A percentile compares a stretch with the other conserved stretches of the same genome.
phyloP scores from a whole-genome alignment of 1,140 invertebrate genomes.

The Drosophila parabipectinata region DNA sequence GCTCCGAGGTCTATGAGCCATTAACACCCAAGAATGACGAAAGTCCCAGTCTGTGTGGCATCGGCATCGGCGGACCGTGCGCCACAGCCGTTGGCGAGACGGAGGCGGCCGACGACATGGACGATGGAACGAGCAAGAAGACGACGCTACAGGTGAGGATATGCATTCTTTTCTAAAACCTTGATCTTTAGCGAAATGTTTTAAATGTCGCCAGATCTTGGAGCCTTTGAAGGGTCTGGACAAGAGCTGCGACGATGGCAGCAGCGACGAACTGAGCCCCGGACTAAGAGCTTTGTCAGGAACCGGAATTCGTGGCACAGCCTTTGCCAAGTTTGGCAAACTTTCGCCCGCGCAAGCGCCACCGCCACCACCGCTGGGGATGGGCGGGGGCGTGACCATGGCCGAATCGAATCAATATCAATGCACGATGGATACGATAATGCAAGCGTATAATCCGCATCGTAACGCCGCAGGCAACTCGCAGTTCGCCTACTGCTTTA shows the following conservation, averaged over 20 bases:
- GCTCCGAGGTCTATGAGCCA: constrained; percentile 79
- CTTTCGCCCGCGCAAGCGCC: constrained; percentile 34
- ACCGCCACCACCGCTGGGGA: constrained; percentile 19
- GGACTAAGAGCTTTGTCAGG: constrained; percentile 48
- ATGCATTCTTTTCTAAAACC: neutral
- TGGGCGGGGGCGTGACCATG: constrained; percentile 42
- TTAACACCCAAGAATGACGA: constrained; percentile 83
- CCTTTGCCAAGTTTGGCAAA: constrained; percentile 69
- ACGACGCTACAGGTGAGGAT: constrained; percentile 74
- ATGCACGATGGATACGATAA: constrained; percentile 83
- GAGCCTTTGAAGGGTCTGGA: constrained; percentile 65
- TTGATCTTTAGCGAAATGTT: neutral
- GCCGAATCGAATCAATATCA: constrained; percentile 67
- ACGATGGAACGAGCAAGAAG: constrained; percentile 75
- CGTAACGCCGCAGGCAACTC: constrained; percentile 67
- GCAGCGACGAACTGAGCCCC: constrained; percentile 50
- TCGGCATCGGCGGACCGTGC: constrained; percentile 57
- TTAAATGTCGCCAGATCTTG: constrained; percentile 44
- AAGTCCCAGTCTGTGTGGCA: constrained; percentile 78
- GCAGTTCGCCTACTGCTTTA: constrained; percentile 77
- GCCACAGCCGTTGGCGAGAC: constrained; percentile 56
- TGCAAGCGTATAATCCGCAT: constrained; percentile 83
- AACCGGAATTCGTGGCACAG: constrained; percentile 31
- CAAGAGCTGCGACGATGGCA: constrained; percentile 68
- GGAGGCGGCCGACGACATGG: constrained; percentile 71